phyloP scores from a whole-genome alignment of 2,888 invertebrate species.

The Cosmopolites sordidus region DNA sequence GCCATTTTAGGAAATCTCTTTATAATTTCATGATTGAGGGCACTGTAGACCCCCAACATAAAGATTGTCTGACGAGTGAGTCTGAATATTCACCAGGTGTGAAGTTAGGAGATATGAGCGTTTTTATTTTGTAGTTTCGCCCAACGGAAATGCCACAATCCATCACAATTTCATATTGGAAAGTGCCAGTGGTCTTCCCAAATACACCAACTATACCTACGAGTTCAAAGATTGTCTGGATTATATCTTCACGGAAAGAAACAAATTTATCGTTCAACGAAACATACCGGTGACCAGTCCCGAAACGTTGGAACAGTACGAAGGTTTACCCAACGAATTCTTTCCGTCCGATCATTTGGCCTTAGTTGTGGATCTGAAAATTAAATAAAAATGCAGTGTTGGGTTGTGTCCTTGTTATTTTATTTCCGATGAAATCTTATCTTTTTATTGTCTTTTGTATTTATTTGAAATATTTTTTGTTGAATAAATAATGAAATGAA shows the following conservation, averaged over 20 bases:
- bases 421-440: too few species aligned
- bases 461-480: too few species aligned
- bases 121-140: slow-evolving; percentile 45
- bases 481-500: too few species aligned
- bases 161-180: slow-evolving; percentile 51
- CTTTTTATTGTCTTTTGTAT: too few species aligned
- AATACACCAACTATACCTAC: slow-evolving; percentile 79
- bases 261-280: slow-evolving; percentile 59
- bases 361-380: slow-evolving; percentile 71
- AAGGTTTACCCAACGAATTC: slow-evolving; percentile 79
- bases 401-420: too few species aligned
- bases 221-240: slow-evolving; percentile 84
- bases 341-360: slow-evolving; percentile 94
- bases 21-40: slow-evolving; percentile 73
- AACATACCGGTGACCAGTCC: slow-evolving; percentile 75
- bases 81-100: too few species aligned
- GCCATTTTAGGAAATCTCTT: slow-evolving; percentile 76
- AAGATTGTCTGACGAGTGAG: slow-evolving; percentile 77
- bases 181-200: slow-evolving; percentile 81
- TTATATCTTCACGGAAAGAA: slow-evolving; percentile 79
- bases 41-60: slow-evolving; percentile 56
- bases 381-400: too few species aligned
- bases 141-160: slow-evolving; percentile 53
- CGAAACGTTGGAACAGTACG: slow-evolving; percentile 68
- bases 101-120: too few species aligned